Conservation (phyloP, 2,888 invertebrate species). For the Euclidia mi region DNA sequence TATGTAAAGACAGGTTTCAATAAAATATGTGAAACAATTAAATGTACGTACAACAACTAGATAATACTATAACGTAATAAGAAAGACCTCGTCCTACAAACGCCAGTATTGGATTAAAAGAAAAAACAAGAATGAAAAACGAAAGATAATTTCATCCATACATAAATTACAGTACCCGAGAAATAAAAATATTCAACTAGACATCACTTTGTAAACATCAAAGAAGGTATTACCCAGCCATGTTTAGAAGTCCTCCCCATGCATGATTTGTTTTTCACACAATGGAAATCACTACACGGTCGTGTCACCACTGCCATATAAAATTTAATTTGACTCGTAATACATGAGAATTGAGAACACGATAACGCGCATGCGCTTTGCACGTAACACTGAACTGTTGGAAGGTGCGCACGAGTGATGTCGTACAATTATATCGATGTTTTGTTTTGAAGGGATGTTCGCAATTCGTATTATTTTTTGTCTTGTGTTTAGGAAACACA, state of each 20-base stretch:
- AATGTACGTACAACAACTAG: slow-evolving; percentile 7
- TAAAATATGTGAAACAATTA: slow-evolving; percentile 7
- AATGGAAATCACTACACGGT: slow-evolving; percentile 82
- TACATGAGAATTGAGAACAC: slow-evolving; percentile 66
- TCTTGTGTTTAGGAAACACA: not conserved
- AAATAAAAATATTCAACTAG: slow-evolving; percentile 9
- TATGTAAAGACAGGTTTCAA: not conserved
- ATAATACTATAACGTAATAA: slow-evolving; percentile 20
- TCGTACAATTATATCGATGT: slow-evolving; percentile 53
- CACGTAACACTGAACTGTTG: slow-evolving; percentile 81
- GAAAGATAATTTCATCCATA: not conserved
- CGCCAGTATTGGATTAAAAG: slow-evolving; percentile 4
- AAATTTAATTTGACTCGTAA: slow-evolving; percentile 67
- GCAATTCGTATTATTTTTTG: slow-evolving; percentile 1
- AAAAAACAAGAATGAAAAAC: slow-evolving; percentile 6
- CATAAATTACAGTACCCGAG: slow-evolving; percentile 4
- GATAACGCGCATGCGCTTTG: slow-evolving; percentile 83
- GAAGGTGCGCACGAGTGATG: slow-evolving; percentile 74
- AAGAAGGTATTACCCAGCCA: slow-evolving; percentile 78
- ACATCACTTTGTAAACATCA: slow-evolving; percentile 30
- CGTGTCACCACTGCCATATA: slow-evolving; percentile 88
- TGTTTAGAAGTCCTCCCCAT: slow-evolving; percentile 72
- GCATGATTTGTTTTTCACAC: slow-evolving; percentile 74
- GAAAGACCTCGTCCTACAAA: slow-evolving; percentile 40
- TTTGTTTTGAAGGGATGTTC: slow-evolving; percentile 46